Evolutionary conservation across 2,113 vertebrate species (phyloP).

Genomic region (Argyrosomus japonicus): DNA sequence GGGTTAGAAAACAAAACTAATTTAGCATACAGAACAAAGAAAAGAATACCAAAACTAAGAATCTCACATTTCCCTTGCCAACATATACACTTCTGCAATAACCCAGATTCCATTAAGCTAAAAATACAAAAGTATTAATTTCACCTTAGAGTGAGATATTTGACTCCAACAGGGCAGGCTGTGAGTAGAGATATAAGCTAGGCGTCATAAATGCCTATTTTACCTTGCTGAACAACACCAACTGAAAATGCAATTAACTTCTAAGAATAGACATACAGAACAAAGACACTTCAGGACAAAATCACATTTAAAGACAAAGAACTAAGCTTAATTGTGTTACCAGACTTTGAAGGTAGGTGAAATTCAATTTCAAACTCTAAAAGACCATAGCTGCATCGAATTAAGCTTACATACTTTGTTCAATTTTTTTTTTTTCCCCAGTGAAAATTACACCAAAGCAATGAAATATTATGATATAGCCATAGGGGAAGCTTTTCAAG

Average conservation of each 20-base stretch:
- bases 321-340: constrained; percentile 72
- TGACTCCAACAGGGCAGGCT: constrained; percentile 38
- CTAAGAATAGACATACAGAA: constrained; percentile 70
- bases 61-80: not conserved
- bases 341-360: constrained; percentile 77
- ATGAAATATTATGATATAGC: constrained; percentile 73
- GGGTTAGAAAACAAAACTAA: not conserved
- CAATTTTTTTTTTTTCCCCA: constrained; percentile 53
- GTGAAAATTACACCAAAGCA: constrained; percentile 75
- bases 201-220: constrained; percentile 65
- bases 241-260: constrained; percentile 81
- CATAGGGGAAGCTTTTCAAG: constrained; percentile 71
- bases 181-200: constrained; percentile 54
- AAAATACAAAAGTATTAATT: constrained; percentile 56
- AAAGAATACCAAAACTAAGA: not conserved
- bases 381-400: constrained; percentile 72
- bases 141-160: constrained; percentile 40
- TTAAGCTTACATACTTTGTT: constrained; percentile 57
- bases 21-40: constrained; percentile 19
- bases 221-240: constrained; percentile 57
- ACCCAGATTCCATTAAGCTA: constrained; percentile 29
- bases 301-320: constrained; percentile 76
- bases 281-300: constrained; percentile 71
- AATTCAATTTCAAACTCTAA: constrained; percentile 78
- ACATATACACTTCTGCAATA: not conserved